Evolutionary conservation across 2,888 invertebrate species (phyloP), one percentile per base, ranked within the genome.

Genomic region (Philereme vetulata): DNA sequence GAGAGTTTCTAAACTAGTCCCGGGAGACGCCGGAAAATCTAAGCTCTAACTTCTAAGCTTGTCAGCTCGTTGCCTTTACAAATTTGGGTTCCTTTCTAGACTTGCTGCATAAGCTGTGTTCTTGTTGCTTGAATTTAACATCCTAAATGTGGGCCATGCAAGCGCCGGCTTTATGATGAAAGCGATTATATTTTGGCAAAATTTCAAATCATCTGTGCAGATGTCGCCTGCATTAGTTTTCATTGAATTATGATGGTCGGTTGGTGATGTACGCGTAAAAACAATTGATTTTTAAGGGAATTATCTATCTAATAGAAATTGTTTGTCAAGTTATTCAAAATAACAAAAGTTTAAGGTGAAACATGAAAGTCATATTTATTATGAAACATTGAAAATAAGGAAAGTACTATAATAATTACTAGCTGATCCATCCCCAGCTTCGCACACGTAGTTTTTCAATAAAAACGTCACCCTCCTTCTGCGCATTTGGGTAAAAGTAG

Each of bases 201-300:
- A 57, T 71, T 76, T 82, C 84, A 83, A 85, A 78, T 75, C 61
- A 59, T 72, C 66, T 62, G 66, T 74, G 74, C 77, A 77, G 74
- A 75, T 76, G 76, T 72, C 71, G 71, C 71, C 52, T 68, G 69
- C 64, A 74, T 72, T 68, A 67, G 52, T 51, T 46, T 56, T 47
- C 45, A 50, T 40, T 51, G 43, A 59, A 51, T 1, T 42, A 42
- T 8, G 21, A 21, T 21, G 21, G 21, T 21, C 21, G 21, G 21
- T 21, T 21, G 21, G 1, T 21, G 1, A 21, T n/a, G 21, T 21
- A 21, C 21, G 21, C 21, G 21, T 21, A 21, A 21, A n/a, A 21
- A 21, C 21, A 2, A 21, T 21, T 21, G 21, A 21, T 21, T 21
- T 21, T 21, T 21, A 1, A 21, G 21, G 21, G n/a, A n/a, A n/a